Evolutionary conservation across 2,113 vertebrate genomes (phyloP).

Genomic region (Eclectus roratus): DNA sequence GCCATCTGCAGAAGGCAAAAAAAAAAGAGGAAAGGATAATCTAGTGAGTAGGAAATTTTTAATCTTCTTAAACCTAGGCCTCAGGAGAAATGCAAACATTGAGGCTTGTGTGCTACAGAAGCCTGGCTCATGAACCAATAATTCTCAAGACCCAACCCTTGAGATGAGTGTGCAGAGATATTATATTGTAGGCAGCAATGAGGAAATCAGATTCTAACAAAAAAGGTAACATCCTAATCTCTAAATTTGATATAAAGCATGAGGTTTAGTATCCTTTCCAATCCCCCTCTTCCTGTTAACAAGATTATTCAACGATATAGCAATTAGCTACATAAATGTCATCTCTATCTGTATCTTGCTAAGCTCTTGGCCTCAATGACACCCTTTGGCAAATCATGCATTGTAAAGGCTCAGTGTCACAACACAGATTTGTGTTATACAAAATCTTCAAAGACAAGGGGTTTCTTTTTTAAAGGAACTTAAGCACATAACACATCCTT

Average conservation of each 20-base stretch:
- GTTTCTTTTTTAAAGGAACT: not conserved
- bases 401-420: not conserved
- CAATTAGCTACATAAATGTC: not conserved
- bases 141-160: not conserved
- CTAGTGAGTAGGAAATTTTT: not conserved
- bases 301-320: not conserved
- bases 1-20: not conserved
- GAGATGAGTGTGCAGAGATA: fast-evolving
- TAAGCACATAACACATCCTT: not conserved
- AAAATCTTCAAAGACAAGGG: not conserved
- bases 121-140: not conserved
- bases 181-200: not conserved
- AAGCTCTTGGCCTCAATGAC: not conserved
- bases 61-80: not conserved
- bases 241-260: not conserved
- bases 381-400: not conserved
- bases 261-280: not conserved
- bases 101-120: not conserved
- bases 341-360: not conserved
- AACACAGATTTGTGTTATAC: not conserved
- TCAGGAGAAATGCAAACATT: not conserved
- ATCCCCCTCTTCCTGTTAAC: not conserved
- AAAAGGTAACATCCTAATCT: not conserved
- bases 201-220: not conserved
- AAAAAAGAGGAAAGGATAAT: not conserved